phyloP scores from a whole-genome alignment of 2,113 vertebrate genomes.

The Lophochroa leadbeateri region DNA sequence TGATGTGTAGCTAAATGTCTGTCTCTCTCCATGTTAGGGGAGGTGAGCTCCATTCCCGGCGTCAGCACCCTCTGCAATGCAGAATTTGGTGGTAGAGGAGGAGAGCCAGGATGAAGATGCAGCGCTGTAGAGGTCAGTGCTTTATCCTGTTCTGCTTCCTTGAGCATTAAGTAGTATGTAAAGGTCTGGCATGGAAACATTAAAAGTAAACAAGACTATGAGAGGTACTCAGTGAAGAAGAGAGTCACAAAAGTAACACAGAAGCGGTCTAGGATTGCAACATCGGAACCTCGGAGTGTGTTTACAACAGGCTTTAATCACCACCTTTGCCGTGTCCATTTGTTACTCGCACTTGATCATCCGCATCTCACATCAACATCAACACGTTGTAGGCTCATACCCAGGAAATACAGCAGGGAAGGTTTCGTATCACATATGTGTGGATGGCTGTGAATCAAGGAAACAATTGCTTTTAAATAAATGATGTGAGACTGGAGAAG shows the following conservation, averaged over 20 bases:
- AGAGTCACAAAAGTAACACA: not conserved
- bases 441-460: not conserved
- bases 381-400: not conserved
- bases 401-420: not conserved
- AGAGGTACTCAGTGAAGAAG: not conserved
- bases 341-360: not conserved
- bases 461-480: not conserved
- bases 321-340: not conserved
- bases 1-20: not conserved
- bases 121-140: not conserved
- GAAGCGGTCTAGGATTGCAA: not conserved
- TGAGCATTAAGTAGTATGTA: not conserved
- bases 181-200: not conserved
- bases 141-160: not conserved
- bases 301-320: not conserved
- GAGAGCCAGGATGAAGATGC: not conserved
- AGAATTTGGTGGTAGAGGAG: not conserved
- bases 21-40: rapidly evolving
- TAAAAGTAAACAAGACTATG: not conserved
- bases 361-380: not conserved
- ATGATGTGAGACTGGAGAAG: not conserved
- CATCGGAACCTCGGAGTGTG: not conserved
- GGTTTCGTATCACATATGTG: rapidly evolving
- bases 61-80: not conserved
- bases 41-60: rapidly evolving